These are phyloP conservation scores for Pristionchus pacificus DNA, from an alignment of 1,140 invertebrate species.

Conservation along the genomic window DNA sequence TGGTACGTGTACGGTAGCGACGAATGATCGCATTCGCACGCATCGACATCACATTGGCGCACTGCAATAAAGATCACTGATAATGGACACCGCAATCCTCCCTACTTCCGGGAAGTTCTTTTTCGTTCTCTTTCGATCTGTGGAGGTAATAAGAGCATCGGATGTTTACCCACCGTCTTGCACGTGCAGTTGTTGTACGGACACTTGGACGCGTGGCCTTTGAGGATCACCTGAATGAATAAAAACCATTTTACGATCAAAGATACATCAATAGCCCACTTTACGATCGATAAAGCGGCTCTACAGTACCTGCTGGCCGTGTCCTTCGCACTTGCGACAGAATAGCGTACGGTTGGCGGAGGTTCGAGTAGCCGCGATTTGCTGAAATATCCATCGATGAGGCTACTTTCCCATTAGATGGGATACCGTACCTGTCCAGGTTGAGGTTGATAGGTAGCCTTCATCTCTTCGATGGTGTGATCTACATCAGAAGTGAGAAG, in stretches of 20 bases:
- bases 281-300: background rate
- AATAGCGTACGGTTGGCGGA: constrained; percentile 44
- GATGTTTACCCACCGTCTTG: constrained; percentile 53
- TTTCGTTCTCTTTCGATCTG: background rate
- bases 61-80: constrained; percentile 32
- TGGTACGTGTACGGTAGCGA: constrained; percentile 51
- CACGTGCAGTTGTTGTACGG: constrained; percentile 55
- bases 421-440: background rate
- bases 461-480: constrained; percentile 52
- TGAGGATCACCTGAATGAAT: constrained; percentile 34
- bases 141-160: no score
- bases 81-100: background rate
- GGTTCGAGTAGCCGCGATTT: constrained; percentile 15
- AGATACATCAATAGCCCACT: no score
- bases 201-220: constrained; percentile 51
- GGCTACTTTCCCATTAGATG: no score
- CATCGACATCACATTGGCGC: constrained; percentile 56
- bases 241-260: no score
- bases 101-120: background rate
- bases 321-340: constrained; percentile 56
- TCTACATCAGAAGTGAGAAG: constrained; percentile 56
- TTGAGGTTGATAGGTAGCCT: constrained; percentile 33
- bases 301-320: constrained; percentile 40
- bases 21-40: constrained; percentile 54
- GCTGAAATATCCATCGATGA: no score